phyloP scores from a whole-genome alignment of 2,113 vertebrate species.

The Mastomys coucha region DNA sequence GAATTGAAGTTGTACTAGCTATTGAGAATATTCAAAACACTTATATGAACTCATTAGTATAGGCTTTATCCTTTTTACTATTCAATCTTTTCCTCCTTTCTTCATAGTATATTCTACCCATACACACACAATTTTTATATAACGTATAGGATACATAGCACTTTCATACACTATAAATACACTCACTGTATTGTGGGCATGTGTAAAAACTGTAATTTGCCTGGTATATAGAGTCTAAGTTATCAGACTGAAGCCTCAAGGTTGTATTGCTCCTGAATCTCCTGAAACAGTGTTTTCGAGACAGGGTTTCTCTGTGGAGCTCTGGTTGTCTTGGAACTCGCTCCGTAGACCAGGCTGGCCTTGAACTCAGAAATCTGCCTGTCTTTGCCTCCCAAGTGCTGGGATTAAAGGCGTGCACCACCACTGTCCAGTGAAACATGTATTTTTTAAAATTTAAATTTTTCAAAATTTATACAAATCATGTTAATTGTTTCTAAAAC shows the following conservation, averaged over 20 bases:
- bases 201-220: background rate
- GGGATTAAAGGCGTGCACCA: too few species aligned
- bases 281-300: background rate
- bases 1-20: background rate
- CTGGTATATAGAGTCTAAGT: rapidly evolving
- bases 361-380: too few species aligned
- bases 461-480: background rate
- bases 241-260: background rate
- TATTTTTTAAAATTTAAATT: background rate
- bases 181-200: too few species aligned
- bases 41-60: background rate
- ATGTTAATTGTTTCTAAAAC: background rate
- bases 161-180: too few species aligned
- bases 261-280: background rate
- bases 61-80: background rate
- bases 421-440: too few species aligned
- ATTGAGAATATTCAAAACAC: background rate
- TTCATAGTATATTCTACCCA: background rate
- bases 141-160: background rate
- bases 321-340: too few species aligned
- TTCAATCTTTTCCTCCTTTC: background rate
- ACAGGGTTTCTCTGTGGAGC: too few species aligned
- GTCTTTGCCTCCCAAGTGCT: too few species aligned
- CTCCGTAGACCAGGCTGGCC: too few species aligned
- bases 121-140: background rate